These are phyloP conservation scores for Kobus ellipsiprymnus DNA, from an alignment of 2,113 vertebrate genomes.

Conservation along the genomic window DNA sequence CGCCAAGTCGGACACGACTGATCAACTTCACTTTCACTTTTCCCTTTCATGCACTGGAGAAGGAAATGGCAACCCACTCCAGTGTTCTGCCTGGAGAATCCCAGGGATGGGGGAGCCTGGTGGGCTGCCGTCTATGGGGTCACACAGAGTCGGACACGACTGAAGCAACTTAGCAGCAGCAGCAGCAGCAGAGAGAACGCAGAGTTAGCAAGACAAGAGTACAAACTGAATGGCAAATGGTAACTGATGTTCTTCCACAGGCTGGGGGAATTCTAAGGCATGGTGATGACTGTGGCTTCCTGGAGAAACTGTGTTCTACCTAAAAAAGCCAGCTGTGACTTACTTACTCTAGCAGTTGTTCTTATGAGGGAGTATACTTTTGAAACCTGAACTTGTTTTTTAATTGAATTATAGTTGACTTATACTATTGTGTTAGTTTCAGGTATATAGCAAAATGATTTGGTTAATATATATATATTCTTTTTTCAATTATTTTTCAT, in stretches of 20 bases:
- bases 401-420: neutral
- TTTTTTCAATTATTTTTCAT: neutral
- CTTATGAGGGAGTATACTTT: neutral
- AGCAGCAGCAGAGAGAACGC: too few relatives aligned
- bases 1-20: fast-evolving
- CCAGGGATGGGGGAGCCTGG: too few relatives aligned
- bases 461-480: neutral
- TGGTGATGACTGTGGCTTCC: neutral
- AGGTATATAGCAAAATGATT: neutral
- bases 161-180: too few relatives aligned
- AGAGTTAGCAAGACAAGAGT: neutral
- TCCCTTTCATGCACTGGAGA: too few relatives aligned
- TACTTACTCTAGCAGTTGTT: neutral
- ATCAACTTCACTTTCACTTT: too few relatives aligned
- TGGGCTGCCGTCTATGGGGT: too few relatives aligned
- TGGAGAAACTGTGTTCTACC: neutral
- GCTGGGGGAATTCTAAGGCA: neutral
- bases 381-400: neutral
- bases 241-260: neutral
- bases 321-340: neutral
- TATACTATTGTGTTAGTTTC: neutral
- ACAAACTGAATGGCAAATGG: neutral
- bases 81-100: too few relatives aligned
- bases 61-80: too few relatives aligned
- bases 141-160: too few relatives aligned